Conservation (phyloP, 2,797 vertebrate genomes). For the Sebastes variabilis region DNA sequence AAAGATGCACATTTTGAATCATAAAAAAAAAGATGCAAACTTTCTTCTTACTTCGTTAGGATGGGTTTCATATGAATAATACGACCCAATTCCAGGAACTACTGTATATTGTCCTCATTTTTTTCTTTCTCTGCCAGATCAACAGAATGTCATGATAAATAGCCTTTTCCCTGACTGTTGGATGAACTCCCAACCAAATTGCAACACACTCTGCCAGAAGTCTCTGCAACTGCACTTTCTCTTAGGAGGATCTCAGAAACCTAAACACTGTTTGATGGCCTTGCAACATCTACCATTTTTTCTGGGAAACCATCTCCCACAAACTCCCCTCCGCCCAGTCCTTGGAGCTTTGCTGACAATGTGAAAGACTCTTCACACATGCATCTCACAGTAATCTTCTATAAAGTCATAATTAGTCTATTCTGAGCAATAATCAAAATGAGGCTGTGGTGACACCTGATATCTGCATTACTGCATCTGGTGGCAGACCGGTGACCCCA, state of each 20-base stretch:
- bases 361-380: constrained; percentile 41
- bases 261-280: constrained; percentile 51
- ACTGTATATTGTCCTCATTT: not conserved
- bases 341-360: constrained; percentile 42
- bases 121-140: constrained; percentile 12
- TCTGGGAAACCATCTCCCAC: constrained; percentile 47
- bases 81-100: not conserved
- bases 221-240: constrained; percentile 41
- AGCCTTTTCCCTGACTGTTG: constrained; percentile 60
- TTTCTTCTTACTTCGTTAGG: not conserved
- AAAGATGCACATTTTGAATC: not conserved
- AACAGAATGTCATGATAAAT: constrained; percentile 46
- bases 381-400: constrained; percentile 6
- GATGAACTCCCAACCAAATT: constrained; percentile 67
- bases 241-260: constrained; percentile 41
- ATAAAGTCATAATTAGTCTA: constrained; percentile 45
- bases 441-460: constrained; percentile 20
- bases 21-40: not conserved
- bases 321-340: constrained; percentile 6
- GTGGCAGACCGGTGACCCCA: constrained; percentile 39
- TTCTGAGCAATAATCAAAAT: constrained; percentile 29
- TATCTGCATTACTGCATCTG: constrained; percentile 25
- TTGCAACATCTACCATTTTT: constrained; percentile 36
- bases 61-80: not conserved
- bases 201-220: constrained; percentile 46